These are phyloP conservation scores for Nestor notabilis DNA, from an alignment of 2,113 vertebrate genomes.

Conservation along the genomic window DNA sequence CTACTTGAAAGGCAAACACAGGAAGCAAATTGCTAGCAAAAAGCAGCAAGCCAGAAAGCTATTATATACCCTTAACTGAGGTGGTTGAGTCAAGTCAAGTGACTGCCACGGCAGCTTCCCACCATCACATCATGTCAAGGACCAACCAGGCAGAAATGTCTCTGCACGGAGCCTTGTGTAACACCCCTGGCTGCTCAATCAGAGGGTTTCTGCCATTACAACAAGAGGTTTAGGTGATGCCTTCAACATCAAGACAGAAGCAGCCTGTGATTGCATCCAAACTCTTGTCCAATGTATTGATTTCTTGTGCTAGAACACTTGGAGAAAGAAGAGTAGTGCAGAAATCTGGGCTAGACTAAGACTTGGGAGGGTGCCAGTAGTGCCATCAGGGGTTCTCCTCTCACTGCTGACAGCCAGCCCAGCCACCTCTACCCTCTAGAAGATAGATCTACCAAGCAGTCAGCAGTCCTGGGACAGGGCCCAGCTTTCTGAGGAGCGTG, in stretches of 20 bases:
- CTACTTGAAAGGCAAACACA: background rate
- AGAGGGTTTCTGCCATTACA: background rate
- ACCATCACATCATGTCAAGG: rapidly evolving
- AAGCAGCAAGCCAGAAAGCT: background rate
- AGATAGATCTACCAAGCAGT: background rate
- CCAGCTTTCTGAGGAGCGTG: background rate
- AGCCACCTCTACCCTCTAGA: background rate
- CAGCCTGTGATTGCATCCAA: background rate
- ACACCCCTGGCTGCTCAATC: background rate
- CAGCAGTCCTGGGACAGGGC: background rate
- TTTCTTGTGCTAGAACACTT: background rate
- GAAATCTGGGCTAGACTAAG: background rate
- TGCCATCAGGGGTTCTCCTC: background rate
- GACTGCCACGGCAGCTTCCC: rapidly evolving
- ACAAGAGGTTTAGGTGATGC: background rate
- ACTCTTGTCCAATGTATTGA: rapidly evolving
- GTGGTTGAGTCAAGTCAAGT: background rate
- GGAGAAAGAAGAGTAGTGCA: background rate
- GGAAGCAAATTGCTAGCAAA: background rate
- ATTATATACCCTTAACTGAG: background rate
- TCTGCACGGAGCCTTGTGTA: background rate
- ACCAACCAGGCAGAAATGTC: background rate
- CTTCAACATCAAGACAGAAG: rapidly evolving
- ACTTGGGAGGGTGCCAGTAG: background rate
- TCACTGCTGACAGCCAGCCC: background rate